These are phyloP conservation scores for Pollenia angustigena DNA, from an alignment of 2,888 invertebrate genomes.

Conservation along the genomic window DNA sequence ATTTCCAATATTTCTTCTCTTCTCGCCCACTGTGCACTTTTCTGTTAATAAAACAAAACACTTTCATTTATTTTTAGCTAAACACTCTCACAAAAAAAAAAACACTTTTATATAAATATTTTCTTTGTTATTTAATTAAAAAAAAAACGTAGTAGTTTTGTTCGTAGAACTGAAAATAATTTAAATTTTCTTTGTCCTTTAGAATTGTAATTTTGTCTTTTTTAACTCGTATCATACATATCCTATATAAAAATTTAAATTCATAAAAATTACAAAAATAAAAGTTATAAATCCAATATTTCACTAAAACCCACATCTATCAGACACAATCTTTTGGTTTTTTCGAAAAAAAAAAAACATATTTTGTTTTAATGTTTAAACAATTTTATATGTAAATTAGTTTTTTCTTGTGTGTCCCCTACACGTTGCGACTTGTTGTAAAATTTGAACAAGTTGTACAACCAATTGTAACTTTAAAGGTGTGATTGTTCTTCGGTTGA, in stretches of 20 bases:
- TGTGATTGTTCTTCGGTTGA: too few relatives aligned
- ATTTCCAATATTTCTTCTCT: background rate
- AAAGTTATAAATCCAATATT: background rate
- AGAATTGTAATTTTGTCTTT: conserved; percentile 53
- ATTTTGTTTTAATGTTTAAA: background rate
- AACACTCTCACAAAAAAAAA: conserved; percentile 11
- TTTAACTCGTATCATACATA: conserved; percentile 8
- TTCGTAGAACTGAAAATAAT: conserved; percentile 37
- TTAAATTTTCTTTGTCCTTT: conserved; percentile 43
- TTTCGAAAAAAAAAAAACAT: too few relatives aligned
- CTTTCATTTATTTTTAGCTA: background rate
- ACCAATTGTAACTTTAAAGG: too few relatives aligned
- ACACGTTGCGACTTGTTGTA: too few relatives aligned
- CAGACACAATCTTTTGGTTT: background rate
- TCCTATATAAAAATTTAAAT: conserved; percentile 15
- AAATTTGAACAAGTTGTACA: too few relatives aligned
- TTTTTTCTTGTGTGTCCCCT: background rate
- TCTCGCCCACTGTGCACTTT: conserved; percentile 40
- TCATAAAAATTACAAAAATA: background rate
- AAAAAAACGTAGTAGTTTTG: conserved; percentile 29
- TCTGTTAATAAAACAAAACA: background rate
- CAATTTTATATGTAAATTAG: conserved; percentile 11
- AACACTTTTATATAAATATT: conserved; percentile 32
- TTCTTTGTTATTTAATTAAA: conserved; percentile 14
- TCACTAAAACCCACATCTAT: conserved; percentile 1